Percentiles rank a stretch among this genome's conserved stretches.
These are phyloP conservation scores for Myripristis jacobus DNA, from an alignment of 2,797 vertebrate species.

Conservation along the genomic window DNA sequence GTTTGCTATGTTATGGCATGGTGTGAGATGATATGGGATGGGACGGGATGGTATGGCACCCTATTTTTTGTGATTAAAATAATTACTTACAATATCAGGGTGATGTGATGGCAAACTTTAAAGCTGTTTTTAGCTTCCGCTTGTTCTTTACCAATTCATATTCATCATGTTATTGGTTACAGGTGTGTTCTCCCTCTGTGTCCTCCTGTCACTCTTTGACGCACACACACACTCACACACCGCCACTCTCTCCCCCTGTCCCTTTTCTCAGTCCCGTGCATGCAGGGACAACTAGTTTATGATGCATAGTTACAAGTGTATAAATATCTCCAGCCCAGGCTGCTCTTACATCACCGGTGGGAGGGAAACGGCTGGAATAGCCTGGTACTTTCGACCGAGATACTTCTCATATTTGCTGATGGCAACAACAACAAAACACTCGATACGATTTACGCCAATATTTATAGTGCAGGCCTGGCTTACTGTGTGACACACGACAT, in stretches of 20 bases:
- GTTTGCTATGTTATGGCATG: too few species aligned
- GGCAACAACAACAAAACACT: constrained; percentile 41
- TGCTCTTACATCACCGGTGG: constrained; percentile 75
- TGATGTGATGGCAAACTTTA: too few species aligned
- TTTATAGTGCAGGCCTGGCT: background rate
- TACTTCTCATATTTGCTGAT: constrained; percentile 59
- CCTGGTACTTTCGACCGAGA: constrained; percentile 60
- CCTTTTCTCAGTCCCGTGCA: constrained; percentile 13
- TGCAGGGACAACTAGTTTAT: constrained; percentile 49
- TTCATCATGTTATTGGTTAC: background rate
- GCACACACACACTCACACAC: background rate
- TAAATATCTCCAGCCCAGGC: constrained; percentile 72
- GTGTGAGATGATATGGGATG: too few species aligned
- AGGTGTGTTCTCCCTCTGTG: background rate
- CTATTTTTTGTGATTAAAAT: too few species aligned
- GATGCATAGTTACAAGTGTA: constrained; percentile 82
- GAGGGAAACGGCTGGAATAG: constrained; percentile 61
- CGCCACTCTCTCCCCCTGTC: background rate
- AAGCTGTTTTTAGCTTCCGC: background rate
- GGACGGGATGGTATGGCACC: too few species aligned
- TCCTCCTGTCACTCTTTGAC: background rate
- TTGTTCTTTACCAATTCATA: background rate
- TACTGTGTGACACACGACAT: background rate
- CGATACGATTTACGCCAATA: background rate
- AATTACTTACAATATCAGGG: too few species aligned